Evolutionary conservation across 2,113 vertebrate genomes (phyloP), one percentile per base, ranked within the genome.

Genomic region (Sinocyclocheilus anshuiensis): DNA sequence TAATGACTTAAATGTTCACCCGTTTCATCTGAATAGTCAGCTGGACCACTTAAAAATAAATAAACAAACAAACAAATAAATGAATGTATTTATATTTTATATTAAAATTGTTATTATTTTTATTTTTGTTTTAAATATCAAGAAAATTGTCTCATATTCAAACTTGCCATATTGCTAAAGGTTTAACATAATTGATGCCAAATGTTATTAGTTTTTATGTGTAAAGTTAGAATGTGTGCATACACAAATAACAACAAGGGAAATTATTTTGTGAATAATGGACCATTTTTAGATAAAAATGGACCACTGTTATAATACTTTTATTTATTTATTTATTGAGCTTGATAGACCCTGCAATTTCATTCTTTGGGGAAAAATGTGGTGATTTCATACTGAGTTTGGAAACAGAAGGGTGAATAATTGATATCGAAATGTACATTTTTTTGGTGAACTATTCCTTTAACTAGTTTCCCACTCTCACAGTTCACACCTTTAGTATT

Each of bases 401-500:
- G 7, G 57, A 59, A 55, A 20, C 53, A 55, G 53, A 16, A 16
- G 15, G 18, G 6, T 57, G 1, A 55, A 55, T 57, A 20, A 57
- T 0, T 22, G 20, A 59, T 59, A 8, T 59, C 55, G 9, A 7
- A 20, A 20, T 53, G 15, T 53, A 7, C 0, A 22, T 53, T 36
- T 78, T 78, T 71, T 11, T 16, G 16, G 1, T 10, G 67, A 71
- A 36, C 29, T 36, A 10, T 10, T 71, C 3, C 18, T n/a, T 36
- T 36, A 22, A 36, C 11, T 15, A 16, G 22, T 24, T 24, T 80
- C 11, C 10, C 53, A 4, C 18, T 39, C 53, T 22, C 55, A 9
- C 33, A 42, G 77, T 80, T 80, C 77, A 80, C 77, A 80, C 12
- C 12, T 80, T 42, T 63, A 80, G 79, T 45, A 1, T 69, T 48